Conservation (phyloP, 2,888 invertebrate genomes). For the Schrankia costaestrigalis region DNA sequence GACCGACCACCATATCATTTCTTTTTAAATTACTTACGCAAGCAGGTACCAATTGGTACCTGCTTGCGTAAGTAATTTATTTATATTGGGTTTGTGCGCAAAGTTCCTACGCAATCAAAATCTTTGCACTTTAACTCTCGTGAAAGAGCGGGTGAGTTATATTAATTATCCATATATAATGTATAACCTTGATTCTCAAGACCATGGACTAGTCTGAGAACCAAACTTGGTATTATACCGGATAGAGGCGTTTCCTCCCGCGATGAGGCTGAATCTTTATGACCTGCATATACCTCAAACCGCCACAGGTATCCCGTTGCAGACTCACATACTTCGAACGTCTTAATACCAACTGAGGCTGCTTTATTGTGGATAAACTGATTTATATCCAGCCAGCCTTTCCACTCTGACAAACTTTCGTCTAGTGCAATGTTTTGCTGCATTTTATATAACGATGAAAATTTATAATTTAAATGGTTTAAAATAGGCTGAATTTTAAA, state of each 20-base stretch:
- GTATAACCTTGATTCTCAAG: constrained; percentile 18
- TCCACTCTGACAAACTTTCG: constrained; percentile 28
- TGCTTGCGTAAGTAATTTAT: no score
- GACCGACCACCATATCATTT: constrained; percentile 3
- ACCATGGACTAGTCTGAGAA: constrained; percentile 12
- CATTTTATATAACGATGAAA: constrained; percentile 12
- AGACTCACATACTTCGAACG: constrained; percentile 31
- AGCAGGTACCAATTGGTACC: constrained; percentile 12
- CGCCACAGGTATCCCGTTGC: constrained; percentile 7
- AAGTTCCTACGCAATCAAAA: constrained; percentile 19
- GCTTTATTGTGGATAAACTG: constrained; percentile 29
- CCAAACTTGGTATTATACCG: constrained; percentile 4
- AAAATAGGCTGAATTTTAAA: neutral
- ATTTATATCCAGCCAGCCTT: constrained; percentile 29
- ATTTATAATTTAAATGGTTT: constrained; percentile 3
- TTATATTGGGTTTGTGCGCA: constrained; percentile 11
- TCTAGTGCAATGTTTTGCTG: constrained; percentile 24
- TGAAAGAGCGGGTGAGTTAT: constrained; percentile 19
- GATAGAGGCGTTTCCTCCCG: constrained; percentile 2
- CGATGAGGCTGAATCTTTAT: constrained; percentile 5
- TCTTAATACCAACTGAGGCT: constrained; percentile 23
- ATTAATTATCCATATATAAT: constrained; percentile 32
- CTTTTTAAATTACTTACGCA: constrained; percentile 5
- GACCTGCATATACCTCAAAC: constrained; percentile 26
- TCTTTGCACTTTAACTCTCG: constrained; percentile 11